Percentiles rank a stretch among this genome's conserved stretches.
These are phyloP conservation scores for Rhingia campestris DNA, from an alignment of 2,888 invertebrate genomes.

Conservation along the genomic window DNA sequence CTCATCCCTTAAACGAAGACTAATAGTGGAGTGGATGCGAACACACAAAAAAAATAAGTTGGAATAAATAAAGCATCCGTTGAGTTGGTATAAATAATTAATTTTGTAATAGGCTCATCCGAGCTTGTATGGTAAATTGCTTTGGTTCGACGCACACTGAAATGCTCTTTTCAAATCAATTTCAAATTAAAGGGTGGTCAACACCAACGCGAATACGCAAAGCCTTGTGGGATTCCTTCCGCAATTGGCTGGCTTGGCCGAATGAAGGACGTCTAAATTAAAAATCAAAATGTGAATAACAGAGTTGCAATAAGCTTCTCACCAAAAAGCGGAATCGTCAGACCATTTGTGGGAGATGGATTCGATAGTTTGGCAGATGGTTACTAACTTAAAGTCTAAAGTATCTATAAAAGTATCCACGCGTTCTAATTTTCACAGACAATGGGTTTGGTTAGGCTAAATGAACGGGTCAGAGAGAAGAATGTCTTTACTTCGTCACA, in stretches of 20 bases:
- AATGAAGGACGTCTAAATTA: too few relatives aligned
- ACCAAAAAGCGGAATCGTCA: too few relatives aligned
- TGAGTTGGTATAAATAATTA: slow-evolving; percentile 21
- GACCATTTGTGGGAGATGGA: too few relatives aligned
- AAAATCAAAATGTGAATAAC: too few relatives aligned
- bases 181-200: slow-evolving; percentile 42
- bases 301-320: too few relatives aligned
- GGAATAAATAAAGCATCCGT: slow-evolving; percentile 22
- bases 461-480: too few relatives aligned
- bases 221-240: not conserved
- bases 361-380: too few relatives aligned
- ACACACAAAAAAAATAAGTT: slow-evolving; percentile 7
- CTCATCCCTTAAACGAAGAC: slow-evolving; percentile 22
- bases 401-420: too few relatives aligned
- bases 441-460: too few relatives aligned
- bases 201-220: not conserved
- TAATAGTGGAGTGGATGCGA: not conserved
- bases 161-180: slow-evolving; percentile 22
- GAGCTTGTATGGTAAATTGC: not conserved
- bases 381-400: too few relatives aligned
- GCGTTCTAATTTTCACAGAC: too few relatives aligned
- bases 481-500: too few relatives aligned
- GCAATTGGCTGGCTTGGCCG: not conserved
- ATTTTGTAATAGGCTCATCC: not conserved
- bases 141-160: not conserved